Base-by-base conservation (phyloP, 2,888 invertebrate genomes). In the Hyppa rectilinea region DNA sequence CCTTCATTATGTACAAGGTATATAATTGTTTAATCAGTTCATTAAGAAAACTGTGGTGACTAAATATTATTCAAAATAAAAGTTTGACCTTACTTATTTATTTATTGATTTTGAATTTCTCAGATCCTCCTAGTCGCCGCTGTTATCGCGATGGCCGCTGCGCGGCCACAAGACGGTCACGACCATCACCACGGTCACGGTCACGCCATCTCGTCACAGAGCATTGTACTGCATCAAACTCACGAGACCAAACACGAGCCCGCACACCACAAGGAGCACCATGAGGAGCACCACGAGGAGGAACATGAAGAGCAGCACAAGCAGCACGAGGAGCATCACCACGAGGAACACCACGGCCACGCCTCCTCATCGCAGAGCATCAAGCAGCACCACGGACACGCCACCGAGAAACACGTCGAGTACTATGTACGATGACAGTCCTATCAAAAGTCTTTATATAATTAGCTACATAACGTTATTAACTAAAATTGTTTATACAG, bases 141-240 rank as follows among this genome's bases (percentile, higher is more conserved):
- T 23, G 12, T 86, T 4, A 9, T 83, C 17, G 68, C 78, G 4
- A 58, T 68, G 9, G 76, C 55, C 12, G 36, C 61, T 23, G 85
- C 81, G 0, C 73, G 78, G 17, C 86, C 85, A 1, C 84, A 84
- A 62, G 50, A 66, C 0, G 74, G 66, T 38, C 81, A 84, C 26
- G 66, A 64, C 20, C 29, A 83, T 34, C 65, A 76, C 14, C 76
- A 83, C 26, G 81, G 71, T 55, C 81, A 82, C 29, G 80, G 70
- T 10, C 83, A 82, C 53, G 81, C 78, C 4, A 34, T 62, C 82
- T 92, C 91, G 4, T 89, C 91, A 9, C 92, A 92, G 71, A 89
- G 87, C 77, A 87, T 92, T 55, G 85, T 85, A 38, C 84, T 89
- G 64, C 89, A 91, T 72, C 88, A 89, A 62, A 82, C 78, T 17